Conservation (phyloP, 2,888 invertebrate species). For the Zonitis immaculata region DNA sequence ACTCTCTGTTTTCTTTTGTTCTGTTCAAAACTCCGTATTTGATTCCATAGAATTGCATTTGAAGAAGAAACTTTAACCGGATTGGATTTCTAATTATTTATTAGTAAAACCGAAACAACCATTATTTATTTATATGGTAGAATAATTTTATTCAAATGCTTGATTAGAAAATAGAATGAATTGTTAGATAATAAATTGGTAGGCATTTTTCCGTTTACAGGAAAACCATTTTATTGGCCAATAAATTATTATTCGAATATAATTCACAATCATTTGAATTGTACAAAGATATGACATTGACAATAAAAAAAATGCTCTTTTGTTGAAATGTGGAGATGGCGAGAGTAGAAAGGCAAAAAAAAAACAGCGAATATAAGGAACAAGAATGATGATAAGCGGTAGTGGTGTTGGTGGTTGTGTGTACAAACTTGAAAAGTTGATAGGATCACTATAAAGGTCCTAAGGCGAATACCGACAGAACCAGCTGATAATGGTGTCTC, state of each 20-base stretch:
- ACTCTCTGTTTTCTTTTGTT: no score
- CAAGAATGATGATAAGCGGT: not conserved
- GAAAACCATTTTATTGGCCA: constrained; percentile 25
- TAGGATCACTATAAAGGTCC: constrained; percentile 36
- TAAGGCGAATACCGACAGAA: constrained; percentile 30
- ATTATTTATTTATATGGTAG: not conserved
- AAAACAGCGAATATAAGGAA: not conserved
- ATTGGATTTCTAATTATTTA: no score
- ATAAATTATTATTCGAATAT: constrained; percentile 33
- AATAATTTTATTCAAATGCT: no score
- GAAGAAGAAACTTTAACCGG: constrained; percentile 2
- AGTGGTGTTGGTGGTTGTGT: constrained; percentile 22
- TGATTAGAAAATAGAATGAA: no score
- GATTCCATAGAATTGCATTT: no score
- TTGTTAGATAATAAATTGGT: constrained; percentile 14
- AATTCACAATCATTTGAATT: constrained; percentile 34
- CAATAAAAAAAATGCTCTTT: not conserved
- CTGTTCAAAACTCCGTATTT: no score
- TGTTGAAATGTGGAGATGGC: not conserved
- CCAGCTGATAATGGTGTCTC: constrained; percentile 39
- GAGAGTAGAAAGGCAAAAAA: constrained; percentile 33
- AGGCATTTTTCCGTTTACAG: constrained; percentile 15
- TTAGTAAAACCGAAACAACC: no score
- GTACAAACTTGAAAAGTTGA: constrained; percentile 37
- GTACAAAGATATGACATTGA: constrained; percentile 32